A percentile compares a stretch with the other conserved stretches of the same genome.
These are phyloP conservation scores for Oreochromis aureus DNA, from an alignment of 2,113 vertebrate species.

Conservation along the genomic window DNA sequence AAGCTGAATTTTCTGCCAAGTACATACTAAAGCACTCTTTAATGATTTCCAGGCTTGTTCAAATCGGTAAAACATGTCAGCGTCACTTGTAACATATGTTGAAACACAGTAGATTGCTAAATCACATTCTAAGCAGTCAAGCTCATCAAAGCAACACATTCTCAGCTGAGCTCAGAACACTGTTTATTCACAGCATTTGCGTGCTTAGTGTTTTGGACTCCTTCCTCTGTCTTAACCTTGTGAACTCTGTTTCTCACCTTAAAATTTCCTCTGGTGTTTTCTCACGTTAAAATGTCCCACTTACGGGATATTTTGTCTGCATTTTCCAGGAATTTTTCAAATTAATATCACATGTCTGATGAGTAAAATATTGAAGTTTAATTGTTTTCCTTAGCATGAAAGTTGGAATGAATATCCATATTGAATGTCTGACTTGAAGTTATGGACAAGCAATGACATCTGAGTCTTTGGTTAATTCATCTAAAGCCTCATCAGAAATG, in stretches of 20 bases:
- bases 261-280: neutral
- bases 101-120: conserved; percentile 5
- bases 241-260: neutral
- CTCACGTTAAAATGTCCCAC: neutral
- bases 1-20: neutral
- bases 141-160: conserved; percentile 13
- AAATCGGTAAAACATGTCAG: conserved; percentile 10
- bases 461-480: neutral
- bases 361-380: neutral
- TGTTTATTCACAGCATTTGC: neutral
- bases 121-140: conserved; percentile 4
- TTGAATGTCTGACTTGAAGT: neutral
- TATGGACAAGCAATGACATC: neutral
- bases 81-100: conserved; percentile 7
- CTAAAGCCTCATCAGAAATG: neutral
- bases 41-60: conserved; percentile 29
- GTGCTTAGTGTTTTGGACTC: neutral
- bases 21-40: neutral
- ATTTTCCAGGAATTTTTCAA: neutral
- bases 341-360: neutral
- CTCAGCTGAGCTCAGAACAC: neutral
- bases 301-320: neutral
- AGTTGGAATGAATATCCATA: neutral
- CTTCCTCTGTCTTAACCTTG: neutral
- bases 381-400: neutral